phyloP scores from a whole-genome alignment of 2,888 invertebrate genomes.

The Protophormia terraenovae region DNA sequence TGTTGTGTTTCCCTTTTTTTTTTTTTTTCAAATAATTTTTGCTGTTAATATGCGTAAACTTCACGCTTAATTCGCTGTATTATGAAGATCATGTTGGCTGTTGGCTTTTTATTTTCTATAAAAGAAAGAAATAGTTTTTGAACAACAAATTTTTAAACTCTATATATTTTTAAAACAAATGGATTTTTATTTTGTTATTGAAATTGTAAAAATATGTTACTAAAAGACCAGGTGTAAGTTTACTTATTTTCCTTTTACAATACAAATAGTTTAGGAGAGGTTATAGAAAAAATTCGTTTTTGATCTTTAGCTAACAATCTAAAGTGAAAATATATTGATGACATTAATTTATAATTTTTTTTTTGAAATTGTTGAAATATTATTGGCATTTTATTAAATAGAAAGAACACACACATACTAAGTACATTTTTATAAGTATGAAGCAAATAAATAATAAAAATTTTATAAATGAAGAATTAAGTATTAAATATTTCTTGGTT shows the following conservation, averaged over 20 bases:
- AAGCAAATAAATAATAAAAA: no score
- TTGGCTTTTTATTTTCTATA: conserved; percentile 39
- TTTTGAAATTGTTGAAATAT: conserved; percentile 38
- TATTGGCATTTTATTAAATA: neutral
- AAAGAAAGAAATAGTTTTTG: neutral
- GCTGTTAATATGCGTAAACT: conserved; percentile 79
- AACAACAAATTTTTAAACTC: conserved; percentile 20
- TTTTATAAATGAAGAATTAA: no score
- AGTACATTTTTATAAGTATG: no score
- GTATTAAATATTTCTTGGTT: no score
- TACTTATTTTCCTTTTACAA: neutral
- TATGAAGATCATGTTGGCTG: conserved; percentile 58
- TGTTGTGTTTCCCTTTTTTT: neutral
- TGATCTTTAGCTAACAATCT: neutral
- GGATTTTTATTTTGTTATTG: conserved; percentile 53
- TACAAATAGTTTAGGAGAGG: neutral
- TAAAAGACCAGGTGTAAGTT: conserved; percentile 56
- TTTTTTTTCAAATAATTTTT: neutral
- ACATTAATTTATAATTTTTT: conserved; percentile 40
- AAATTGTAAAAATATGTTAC: conserved; percentile 39
- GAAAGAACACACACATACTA: neutral
- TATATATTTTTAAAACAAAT: conserved; percentile 47
- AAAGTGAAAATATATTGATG: conserved; percentile 33
- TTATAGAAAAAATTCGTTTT: neutral
- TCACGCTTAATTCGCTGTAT: conserved; percentile 79